phyloP scores from a whole-genome alignment of 2,797 vertebrate genomes.

The Streptopelia turtur region DNA sequence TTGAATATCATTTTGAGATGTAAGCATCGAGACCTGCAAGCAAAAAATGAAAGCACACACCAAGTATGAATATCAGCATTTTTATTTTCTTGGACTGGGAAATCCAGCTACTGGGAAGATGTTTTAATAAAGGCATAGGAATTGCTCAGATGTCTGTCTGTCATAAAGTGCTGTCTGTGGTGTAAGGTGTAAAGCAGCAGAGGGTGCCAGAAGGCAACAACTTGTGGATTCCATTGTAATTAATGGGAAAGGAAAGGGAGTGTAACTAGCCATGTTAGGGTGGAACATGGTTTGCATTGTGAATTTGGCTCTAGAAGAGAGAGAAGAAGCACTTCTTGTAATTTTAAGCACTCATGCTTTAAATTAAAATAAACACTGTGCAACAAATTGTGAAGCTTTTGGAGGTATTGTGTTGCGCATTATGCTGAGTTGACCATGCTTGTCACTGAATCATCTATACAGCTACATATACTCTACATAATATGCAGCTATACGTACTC shows the following conservation, averaged over 20 bases:
- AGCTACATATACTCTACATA: not conserved
- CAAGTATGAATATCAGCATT: not conserved
- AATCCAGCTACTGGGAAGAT: not conserved
- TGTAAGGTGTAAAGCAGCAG: not conserved
- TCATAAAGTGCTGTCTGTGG: not conserved
- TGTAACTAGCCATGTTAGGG: not conserved
- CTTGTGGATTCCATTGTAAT: not conserved
- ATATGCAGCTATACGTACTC: not conserved
- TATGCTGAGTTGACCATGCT: not conserved
- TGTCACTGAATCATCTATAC: not conserved
- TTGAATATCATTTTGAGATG: not conserved
- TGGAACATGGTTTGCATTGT: not conserved
- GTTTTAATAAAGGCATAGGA: not conserved
- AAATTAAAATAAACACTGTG: not conserved
- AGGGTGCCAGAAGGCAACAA: constrained; percentile 18
- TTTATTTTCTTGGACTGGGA: not conserved
- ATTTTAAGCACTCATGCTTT: not conserved
- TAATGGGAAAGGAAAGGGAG: not conserved
- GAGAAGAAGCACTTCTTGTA: not conserved
- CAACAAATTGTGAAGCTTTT: not conserved
- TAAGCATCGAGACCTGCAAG: not conserved
- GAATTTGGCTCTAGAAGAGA: not conserved
- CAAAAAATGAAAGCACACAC: not conserved
- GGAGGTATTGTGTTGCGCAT: not conserved
- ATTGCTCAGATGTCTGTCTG: not conserved